Conservation (phyloP, 2,113 vertebrate species). For the Balaeniceps rex region DNA sequence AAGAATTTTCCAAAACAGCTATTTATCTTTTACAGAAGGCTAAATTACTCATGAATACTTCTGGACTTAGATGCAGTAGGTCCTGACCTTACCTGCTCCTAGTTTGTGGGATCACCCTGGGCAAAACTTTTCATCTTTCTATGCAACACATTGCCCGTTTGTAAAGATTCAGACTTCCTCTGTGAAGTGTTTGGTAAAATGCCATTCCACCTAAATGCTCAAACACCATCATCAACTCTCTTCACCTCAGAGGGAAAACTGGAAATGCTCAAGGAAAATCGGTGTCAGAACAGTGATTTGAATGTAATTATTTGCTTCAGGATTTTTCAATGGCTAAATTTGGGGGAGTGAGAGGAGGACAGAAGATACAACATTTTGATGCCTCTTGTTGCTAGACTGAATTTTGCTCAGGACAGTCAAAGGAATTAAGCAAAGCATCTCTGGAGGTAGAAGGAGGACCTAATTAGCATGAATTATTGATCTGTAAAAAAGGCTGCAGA, state of each 20-base stretch:
- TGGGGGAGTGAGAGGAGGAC: neutral
- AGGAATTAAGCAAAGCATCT: neutral
- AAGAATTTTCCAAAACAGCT: neutral
- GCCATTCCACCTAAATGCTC: neutral
- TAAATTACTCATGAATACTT: neutral
- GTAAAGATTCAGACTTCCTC: neutral
- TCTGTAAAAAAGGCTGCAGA: neutral
- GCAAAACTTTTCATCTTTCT: neutral
- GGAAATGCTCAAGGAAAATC: neutral
- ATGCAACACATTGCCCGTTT: neutral
- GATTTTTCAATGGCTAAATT: neutral
- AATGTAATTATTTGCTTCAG: neutral
- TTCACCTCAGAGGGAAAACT: neutral
- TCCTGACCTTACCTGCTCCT: neutral
- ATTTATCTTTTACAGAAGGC: neutral
- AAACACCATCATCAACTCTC: neutral
- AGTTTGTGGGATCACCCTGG: neutral
- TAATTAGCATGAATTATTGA: neutral
- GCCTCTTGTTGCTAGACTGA: neutral
- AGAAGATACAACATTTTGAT: neutral
- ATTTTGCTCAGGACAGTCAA: neutral
- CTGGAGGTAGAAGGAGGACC: neutral
- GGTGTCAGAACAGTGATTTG: neutral
- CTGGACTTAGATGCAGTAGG: neutral
- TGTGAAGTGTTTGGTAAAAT: neutral